Percentiles rank a stretch among this genome's conserved stretches.
phyloP scores from a whole-genome alignment of 2,113 vertebrate genomes.

The Ictalurus punctatus region DNA sequence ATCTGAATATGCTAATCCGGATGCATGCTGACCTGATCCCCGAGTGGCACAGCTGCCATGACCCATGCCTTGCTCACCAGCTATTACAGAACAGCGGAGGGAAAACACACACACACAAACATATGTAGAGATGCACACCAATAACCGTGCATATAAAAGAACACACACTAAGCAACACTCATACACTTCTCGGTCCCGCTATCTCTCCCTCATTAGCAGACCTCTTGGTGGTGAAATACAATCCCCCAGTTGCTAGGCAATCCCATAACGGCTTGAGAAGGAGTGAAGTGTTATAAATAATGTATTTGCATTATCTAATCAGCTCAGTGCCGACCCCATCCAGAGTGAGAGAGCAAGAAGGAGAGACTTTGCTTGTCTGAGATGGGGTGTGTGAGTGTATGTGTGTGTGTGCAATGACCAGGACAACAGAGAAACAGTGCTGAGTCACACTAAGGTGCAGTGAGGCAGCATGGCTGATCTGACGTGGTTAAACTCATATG shows the following conservation, averaged over 20 bases:
- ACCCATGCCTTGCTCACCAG: slow-evolving; percentile 13
- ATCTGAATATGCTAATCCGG: slow-evolving; percentile 37
- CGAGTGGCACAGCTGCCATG: slow-evolving; percentile 28
- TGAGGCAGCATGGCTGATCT: slow-evolving; percentile 19
- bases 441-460: slow-evolving; percentile 48
- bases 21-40: slow-evolving; percentile 25
- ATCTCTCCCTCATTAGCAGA: slow-evolving; percentile 47
- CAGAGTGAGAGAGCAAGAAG: slow-evolving; percentile 42
- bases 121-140: slow-evolving; percentile 26
- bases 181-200: slow-evolving; percentile 11
- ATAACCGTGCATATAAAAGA: slow-evolving; percentile 1
- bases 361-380: slow-evolving; percentile 29
- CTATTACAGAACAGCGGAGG: slow-evolving; percentile 1
- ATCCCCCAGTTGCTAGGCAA: slow-evolving; percentile 78
- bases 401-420: slow-evolving; percentile 18
- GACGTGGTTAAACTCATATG: slow-evolving; percentile 62
- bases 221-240: slow-evolving; percentile 63
- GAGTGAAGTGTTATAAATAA: slow-evolving; percentile 80
- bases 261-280: slow-evolving; percentile 72
- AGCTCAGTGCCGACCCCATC: slow-evolving; percentile 69
- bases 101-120: neutral
- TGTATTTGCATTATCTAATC: slow-evolving; percentile 81
- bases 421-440: slow-evolving; percentile 15
- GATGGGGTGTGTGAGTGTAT: slow-evolving; percentile 27
- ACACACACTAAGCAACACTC: neutral